Conservation (phyloP, 2,888 invertebrate species). For the Pyralis farinalis region DNA sequence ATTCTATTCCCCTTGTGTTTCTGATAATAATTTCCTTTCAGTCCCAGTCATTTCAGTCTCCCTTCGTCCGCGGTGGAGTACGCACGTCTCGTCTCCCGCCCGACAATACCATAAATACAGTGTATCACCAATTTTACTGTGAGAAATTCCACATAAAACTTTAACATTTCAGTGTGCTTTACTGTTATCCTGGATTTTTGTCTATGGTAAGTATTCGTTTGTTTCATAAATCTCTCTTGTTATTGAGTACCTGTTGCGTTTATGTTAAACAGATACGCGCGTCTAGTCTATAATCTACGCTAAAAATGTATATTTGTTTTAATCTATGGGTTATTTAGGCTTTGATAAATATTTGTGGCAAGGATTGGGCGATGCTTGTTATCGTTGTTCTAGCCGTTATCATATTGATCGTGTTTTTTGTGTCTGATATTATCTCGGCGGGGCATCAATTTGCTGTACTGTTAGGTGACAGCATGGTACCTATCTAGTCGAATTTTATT, state of each 20-base stretch:
- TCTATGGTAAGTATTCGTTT: slow-evolving; percentile 18
- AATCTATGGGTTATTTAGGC: neutral
- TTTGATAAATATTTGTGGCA: slow-evolving; percentile 2
- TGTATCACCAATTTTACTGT: slow-evolving; percentile 18
- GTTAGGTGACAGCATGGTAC: slow-evolving; percentile 9
- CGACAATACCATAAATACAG: slow-evolving; percentile 9
- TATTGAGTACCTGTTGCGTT: slow-evolving; percentile 22
- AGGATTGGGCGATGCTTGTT: slow-evolving; percentile 7
- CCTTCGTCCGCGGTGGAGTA: slow-evolving; percentile 13
- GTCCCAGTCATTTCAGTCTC: slow-evolving; percentile 24
- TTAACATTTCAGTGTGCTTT: slow-evolving; percentile 10
- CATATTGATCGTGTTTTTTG: slow-evolving; percentile 18
- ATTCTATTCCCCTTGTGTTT: slow-evolving; percentile 17
- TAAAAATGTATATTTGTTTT: slow-evolving; percentile 5
- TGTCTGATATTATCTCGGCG: slow-evolving; percentile 16
- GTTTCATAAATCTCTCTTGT: neutral
- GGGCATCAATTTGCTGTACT: slow-evolving; percentile 22
- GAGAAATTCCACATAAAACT: slow-evolving; percentile 17
- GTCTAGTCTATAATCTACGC: no score
- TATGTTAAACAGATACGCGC: slow-evolving; percentile 12
- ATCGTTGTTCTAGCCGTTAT: slow-evolving; percentile 15
- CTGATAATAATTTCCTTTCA: slow-evolving; percentile 13
- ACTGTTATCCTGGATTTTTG: slow-evolving; percentile 11
- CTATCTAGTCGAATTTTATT: slow-evolving; percentile 2
- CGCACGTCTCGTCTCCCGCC: slow-evolving; percentile 19